Evolutionary conservation across 53 echinoderm and acorn worm genomes (phyloP).

Genomic region (Mesocentrotus franciscanus): DNA sequence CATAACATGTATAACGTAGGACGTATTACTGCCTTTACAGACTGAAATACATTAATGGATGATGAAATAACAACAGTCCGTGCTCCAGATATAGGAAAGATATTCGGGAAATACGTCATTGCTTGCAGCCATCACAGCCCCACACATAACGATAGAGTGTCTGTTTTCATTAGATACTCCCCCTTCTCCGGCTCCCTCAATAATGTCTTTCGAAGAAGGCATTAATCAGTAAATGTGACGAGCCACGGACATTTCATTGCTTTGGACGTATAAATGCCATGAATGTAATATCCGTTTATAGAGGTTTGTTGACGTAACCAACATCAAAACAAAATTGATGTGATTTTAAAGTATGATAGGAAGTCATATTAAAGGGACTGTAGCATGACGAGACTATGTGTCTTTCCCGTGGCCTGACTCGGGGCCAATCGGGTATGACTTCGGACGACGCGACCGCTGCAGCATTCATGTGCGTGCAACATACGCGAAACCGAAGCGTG

Average conservation of each 20-base stretch:
- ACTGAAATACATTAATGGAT: background rate
- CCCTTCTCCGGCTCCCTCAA: background rate
- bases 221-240: background rate
- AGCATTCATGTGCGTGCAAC: too few relatives aligned
- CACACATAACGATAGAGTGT: conserved; percentile 2
- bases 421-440: too few relatives aligned
- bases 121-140: background rate
- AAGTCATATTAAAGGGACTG: too few relatives aligned
- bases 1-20: too few relatives aligned
- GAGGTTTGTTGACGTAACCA: too few relatives aligned
- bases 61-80: background rate
- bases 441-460: too few relatives aligned
- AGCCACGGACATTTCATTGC: background rate
- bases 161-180: background rate
- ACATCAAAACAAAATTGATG: too few relatives aligned
- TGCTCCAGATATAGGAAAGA: background rate
- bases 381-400: too few relatives aligned
- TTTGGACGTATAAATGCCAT: background rate
- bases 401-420: too few relatives aligned
- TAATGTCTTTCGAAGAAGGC: background rate
- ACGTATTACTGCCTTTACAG: background rate
- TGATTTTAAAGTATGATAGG: too few relatives aligned
- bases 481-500: too few relatives aligned
- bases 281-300: too few relatives aligned
- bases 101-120: conserved; percentile 1